These are phyloP conservation scores for Chaetura pelagica DNA, from an alignment of 2,113 vertebrate species.

Conservation along the genomic window DNA sequence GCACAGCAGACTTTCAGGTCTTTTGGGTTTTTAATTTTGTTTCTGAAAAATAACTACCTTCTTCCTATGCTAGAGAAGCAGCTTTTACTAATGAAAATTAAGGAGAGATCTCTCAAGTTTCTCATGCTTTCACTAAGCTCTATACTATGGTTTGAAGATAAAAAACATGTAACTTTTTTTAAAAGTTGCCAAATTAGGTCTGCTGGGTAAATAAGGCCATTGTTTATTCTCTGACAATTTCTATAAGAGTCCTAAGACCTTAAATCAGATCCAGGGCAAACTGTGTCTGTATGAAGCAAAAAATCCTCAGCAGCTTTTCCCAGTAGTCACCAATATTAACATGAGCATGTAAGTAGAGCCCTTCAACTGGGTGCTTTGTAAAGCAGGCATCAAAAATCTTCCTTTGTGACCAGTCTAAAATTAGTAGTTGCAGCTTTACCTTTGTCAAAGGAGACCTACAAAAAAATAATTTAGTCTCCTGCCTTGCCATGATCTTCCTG, in stretches of 20 bases:
- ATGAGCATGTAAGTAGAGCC: neutral
- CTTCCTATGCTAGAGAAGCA: neutral
- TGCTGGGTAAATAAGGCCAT: neutral
- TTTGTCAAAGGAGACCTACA: neutral
- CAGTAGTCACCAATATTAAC: neutral
- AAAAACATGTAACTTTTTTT: neutral
- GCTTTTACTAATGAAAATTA: neutral
- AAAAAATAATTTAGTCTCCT: neutral
- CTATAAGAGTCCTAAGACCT: neutral
- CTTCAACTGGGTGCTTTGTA: neutral
- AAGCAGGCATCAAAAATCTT: neutral
- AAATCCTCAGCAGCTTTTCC: neutral
- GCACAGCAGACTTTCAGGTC: neutral
- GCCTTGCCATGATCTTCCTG: neutral
- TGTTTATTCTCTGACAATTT: neutral
- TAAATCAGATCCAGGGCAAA: neutral
- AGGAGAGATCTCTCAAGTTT: neutral
- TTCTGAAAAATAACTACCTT: neutral
- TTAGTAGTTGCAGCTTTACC: neutral
- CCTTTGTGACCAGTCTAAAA: neutral
- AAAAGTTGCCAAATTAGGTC: neutral
- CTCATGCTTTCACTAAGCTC: neutral
- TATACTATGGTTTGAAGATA: neutral
- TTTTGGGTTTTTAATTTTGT: neutral
- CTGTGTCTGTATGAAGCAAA: neutral